phyloP scores from a whole-genome alignment of 2,113 vertebrate species.

The Sigmodon hispidus region DNA sequence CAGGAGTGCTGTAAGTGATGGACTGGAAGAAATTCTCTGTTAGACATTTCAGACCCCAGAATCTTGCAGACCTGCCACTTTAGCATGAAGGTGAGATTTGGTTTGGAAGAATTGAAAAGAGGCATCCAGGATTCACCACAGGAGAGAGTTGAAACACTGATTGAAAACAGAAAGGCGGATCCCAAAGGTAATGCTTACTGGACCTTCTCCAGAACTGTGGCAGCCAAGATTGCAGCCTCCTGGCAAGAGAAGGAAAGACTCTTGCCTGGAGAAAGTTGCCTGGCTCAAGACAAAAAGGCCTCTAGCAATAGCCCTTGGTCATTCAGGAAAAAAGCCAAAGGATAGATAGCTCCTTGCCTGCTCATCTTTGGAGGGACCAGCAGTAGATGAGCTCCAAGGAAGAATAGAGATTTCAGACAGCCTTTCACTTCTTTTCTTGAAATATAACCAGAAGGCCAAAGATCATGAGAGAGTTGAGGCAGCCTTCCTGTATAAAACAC shows the following conservation, averaged over 20 bases:
- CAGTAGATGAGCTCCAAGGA: neutral
- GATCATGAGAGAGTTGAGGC: neutral
- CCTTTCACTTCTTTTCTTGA: conserved; percentile 14
- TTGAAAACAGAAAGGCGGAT: neutral
- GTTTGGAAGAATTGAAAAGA: neutral
- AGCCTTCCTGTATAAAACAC: conserved; percentile 19
- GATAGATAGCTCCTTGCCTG: neutral
- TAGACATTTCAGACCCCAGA: neutral
- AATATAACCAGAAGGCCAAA: conserved; percentile 25
- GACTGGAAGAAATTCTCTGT: neutral
- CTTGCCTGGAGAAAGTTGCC: neutral
- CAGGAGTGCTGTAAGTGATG: neutral
- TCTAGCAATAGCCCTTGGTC: neutral
- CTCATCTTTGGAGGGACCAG: neutral
- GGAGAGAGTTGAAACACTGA: neutral
- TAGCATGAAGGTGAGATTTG: neutral
- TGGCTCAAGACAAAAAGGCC: neutral
- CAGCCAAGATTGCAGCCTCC: neutral
- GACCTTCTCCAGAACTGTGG: neutral
- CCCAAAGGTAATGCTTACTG: neutral
- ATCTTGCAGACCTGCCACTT: neutral
- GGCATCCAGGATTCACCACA: neutral
- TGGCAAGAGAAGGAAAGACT: neutral
- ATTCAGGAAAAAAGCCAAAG: neutral
- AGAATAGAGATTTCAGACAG: neutral